Base-by-base conservation (phyloP, 2,888 invertebrate species). In the Teleogryllus oceanicus region DNA sequence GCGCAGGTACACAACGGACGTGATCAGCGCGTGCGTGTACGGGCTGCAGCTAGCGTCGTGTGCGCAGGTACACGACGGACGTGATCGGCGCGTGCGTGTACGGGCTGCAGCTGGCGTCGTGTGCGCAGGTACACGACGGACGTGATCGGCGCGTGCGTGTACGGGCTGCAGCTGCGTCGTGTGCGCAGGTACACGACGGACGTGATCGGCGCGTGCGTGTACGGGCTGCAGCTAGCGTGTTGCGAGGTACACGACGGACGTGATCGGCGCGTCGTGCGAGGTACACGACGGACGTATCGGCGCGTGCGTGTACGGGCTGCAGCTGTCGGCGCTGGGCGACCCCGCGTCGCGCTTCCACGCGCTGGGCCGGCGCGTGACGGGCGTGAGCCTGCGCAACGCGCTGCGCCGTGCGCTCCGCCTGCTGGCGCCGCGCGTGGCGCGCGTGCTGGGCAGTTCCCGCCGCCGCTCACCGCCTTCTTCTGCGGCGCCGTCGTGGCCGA, bases 51-150 rank as follows among this genome's bases (percentile, higher is more conserved):
- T 24, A 24, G 24, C 4, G 24, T 24, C 2, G 2, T 24, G 4
- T 24, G 24, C 24, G 62, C 62, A 62, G 62, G 18, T 62, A 62
- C 62, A 62, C 62, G 62, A 62, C 18, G 16, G 62, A 3, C 18
- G 62, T 62, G 62, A 62, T 62, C 62, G 62, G 62, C 62, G 62
- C 62, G 62, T 18, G 62, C 62, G 62, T 18, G 62, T 62, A 62
- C 62, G 62, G 62, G 18, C 62, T 12, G 62, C 24, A 24, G 24
- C 24, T 24, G 2, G 24, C 4, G 24, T 24, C 2, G 2, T 24
- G 24, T 24, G 24, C 24, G 62, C 62, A 62, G 62, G 18, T 62
- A 62, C 62, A 62, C 62, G 62, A 62, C 18, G 3, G 62, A 62
- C n/a, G 62, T 62, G 62, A 62, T 62, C 62, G 62, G 62, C 62